Conservation (phyloP, 2,113 vertebrate species). For the Gopherus flavomarginatus region DNA sequence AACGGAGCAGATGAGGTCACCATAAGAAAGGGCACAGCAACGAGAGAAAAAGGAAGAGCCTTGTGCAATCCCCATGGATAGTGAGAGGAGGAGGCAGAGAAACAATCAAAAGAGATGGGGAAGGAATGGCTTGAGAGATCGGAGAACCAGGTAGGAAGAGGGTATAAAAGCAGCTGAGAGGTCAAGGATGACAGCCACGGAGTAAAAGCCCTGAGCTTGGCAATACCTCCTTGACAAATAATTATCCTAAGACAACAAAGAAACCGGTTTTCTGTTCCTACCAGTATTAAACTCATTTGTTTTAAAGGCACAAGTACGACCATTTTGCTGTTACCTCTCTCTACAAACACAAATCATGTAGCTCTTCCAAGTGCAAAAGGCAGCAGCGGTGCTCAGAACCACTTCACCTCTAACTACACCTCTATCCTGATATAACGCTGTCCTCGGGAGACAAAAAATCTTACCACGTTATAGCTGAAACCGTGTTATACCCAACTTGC, state of each 20-base stretch:
- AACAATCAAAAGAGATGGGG: rapidly evolving
- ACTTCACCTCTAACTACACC: neutral
- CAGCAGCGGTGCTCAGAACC: slow-evolving; percentile 11
- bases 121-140: neutral
- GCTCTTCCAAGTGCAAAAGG: slow-evolving; percentile 13
- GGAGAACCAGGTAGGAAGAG: neutral
- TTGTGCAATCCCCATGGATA: neutral
- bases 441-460: no score
- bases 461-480: no score
- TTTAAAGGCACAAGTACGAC: slow-evolving; percentile 29
- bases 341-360: slow-evolving; percentile 45
- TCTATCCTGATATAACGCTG: no score
- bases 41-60: neutral
- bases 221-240: neutral
- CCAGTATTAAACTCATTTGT: slow-evolving; percentile 4
- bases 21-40: neutral
- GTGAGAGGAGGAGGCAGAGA: neutral
- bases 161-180: neutral
- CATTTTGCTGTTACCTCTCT: neutral
- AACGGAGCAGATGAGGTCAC: neutral
- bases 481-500: no score
- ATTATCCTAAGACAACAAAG: slow-evolving; percentile 44
- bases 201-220: neutral
- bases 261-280: slow-evolving; percentile 33
- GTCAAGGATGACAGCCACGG: neutral